Evolutionary conservation across 2,888 invertebrate genomes (phyloP).

Genomic region (Morpho helenor): DNA sequence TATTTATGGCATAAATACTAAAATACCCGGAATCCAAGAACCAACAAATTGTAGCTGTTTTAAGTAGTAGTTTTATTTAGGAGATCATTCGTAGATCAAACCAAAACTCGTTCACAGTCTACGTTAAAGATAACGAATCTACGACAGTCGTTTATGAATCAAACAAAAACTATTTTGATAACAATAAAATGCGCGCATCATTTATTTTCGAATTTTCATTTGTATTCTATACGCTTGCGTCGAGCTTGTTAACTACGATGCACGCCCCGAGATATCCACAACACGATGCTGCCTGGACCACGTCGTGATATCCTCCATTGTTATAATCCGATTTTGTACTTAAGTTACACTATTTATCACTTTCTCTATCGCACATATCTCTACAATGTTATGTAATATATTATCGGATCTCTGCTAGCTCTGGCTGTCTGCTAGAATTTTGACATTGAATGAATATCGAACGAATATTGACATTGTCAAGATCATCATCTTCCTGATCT

Average conservation of each 20-base stretch:
- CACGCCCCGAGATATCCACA: constrained; percentile 21
- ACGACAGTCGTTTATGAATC: neutral
- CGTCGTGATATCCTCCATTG: constrained; percentile 27
- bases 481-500: neutral
- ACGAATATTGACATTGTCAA: constrained; percentile 1
- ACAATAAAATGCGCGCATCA: constrained; percentile 1
- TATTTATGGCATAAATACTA: too few relatives aligned
- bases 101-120: too few relatives aligned
- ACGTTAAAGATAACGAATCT: too few relatives aligned
- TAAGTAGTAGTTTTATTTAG: too few relatives aligned
- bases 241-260: constrained; percentile 21
- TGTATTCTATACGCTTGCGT: constrained; percentile 11
- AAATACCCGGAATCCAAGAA: too few relatives aligned
- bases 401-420: constrained; percentile 17
- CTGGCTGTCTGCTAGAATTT: constrained; percentile 1
- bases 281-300: constrained; percentile 13
- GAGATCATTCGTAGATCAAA: too few relatives aligned
- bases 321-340: constrained; percentile 25
- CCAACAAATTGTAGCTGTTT: too few relatives aligned
- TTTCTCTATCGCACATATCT: constrained; percentile 14
- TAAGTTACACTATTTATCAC: constrained; percentile 26
- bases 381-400: constrained; percentile 18
- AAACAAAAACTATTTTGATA: constrained; percentile 1
- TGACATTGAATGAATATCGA: constrained; percentile 2
- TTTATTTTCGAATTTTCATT: constrained; percentile 4